Evolutionary conservation across 2,888 invertebrate genomes (phyloP).

Genomic region (Pogonocherus hispidulus): DNA sequence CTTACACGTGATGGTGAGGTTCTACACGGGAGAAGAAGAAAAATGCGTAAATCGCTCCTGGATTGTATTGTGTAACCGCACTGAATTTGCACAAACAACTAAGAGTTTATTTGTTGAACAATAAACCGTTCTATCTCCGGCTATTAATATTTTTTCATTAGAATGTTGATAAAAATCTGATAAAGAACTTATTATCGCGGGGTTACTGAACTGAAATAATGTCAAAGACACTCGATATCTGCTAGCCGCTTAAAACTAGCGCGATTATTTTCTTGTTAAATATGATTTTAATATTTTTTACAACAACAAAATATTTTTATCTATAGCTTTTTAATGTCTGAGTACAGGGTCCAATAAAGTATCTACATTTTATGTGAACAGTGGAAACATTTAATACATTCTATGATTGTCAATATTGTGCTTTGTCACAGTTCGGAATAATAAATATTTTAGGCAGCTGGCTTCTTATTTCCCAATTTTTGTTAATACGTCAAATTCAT

Average conservation of each 20-base stretch:
- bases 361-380: not conserved
- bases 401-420: too few species aligned
- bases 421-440: too few species aligned
- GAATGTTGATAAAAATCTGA: slow-evolving; percentile 39
- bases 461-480: too few species aligned
- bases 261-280: slow-evolving; percentile 31
- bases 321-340: not conserved
- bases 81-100: slow-evolving; percentile 29
- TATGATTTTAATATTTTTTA: slow-evolving; percentile 1
- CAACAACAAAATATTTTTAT: not conserved
- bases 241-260: slow-evolving; percentile 20
- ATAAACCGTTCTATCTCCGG: slow-evolving; percentile 23
- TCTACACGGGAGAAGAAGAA: slow-evolving; percentile 6
- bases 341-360: not conserved
- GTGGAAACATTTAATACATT: too few species aligned
- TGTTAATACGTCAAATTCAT: too few species aligned
- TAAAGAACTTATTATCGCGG: slow-evolving; percentile 37
- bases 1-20: slow-evolving; percentile 15
- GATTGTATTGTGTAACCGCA: not conserved
- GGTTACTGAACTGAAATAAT: slow-evolving; percentile 52
- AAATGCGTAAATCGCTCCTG: not conserved
- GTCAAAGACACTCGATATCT: slow-evolving; percentile 51
- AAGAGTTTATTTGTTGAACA: slow-evolving; percentile 33
- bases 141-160: slow-evolving; percentile 35
- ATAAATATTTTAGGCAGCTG: too few species aligned